Evolutionary conservation across 2,113 vertebrate species (phyloP), one percentile per base, ranked within the genome.

Genomic region (Atherinomorus stipes): DNA sequence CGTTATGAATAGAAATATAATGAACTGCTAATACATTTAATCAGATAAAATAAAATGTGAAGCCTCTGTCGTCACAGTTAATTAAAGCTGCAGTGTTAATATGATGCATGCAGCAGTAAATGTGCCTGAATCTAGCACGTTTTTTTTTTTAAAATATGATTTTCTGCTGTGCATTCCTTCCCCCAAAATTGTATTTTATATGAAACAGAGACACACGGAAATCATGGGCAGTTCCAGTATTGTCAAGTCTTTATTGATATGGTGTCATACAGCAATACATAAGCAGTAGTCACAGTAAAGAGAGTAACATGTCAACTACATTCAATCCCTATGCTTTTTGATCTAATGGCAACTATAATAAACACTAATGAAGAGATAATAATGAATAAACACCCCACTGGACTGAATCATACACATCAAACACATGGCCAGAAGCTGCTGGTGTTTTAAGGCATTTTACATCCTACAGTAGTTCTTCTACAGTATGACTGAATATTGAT

Each of bases 391-490:
- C 80, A 90, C 81, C 72, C 69, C 78, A 83, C 78, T 81, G 42
- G 84, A 85, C 83, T 88, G 75, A 92, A 84, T 86, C 84, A 86
- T 54, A 90, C 68, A 87, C 68, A 68, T 83, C 84, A 74, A 79
- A 81, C 88, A 85, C 85, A 90, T 80, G 89, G 75, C 79, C 78
- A 86, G 64, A 88, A 91, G 90, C 90, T 90, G 87, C 92, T 93
- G 90, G 89, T 95, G 92, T 84, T 88, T 92, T 94, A 95, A 95
- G 94, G 93, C 94, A 94, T 92, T 93, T 91, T 65, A 89, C 80
- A 87, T 90, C 81, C 88, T 91, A 91, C 73, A 86, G 71, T 78
- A 83, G 85, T 92, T 80, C 44, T 74, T 84, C 69, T 81, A 78
- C 40, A 40, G 63, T 67, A 73, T 82, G 80, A 71, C 71, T 82